Percentiles rank a stretch among this genome's conserved stretches.
Evolutionary conservation across 2,797 vertebrate genomes (phyloP).

Genomic region (Alosa sapidissima): DNA sequence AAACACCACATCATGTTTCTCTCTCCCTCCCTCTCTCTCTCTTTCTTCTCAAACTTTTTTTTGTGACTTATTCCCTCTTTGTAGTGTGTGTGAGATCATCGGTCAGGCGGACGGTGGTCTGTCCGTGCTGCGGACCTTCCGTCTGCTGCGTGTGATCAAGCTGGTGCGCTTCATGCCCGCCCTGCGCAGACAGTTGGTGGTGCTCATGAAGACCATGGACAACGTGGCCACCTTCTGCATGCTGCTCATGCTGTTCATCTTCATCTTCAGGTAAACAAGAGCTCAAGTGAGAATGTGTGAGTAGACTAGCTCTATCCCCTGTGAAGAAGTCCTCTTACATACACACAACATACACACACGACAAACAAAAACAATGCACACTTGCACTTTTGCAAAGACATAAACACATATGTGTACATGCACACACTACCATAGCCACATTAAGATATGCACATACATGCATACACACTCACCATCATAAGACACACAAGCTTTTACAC

Average conservation of each 20-base stretch:
- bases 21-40: not conserved
- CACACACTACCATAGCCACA: no score
- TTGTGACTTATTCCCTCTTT: not conserved
- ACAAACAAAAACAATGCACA: no score
- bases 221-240: conserved; percentile 91
- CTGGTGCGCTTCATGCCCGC: conserved; percentile 88
- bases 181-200: conserved; percentile 83
- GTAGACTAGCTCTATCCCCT: not conserved
- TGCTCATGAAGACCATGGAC: conserved; percentile 92
- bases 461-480: no score
- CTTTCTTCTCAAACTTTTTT: not conserved
- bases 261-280: conserved; percentile 81
- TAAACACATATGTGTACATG: not conserved
- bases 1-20: not conserved
- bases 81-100: conserved; percentile 86
- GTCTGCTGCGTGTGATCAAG: conserved; percentile 83
- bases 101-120: conserved; percentile 84
- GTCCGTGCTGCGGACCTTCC: conserved; percentile 84
- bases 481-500: no score
- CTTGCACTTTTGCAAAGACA: not conserved
- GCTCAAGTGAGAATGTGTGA: no score
- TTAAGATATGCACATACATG: no score
- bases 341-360: not conserved
- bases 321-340: not conserved
- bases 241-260: conserved; percentile 87